phyloP scores from a whole-genome alignment of 2,113 vertebrate genomes.

The Strigops habroptila region DNA sequence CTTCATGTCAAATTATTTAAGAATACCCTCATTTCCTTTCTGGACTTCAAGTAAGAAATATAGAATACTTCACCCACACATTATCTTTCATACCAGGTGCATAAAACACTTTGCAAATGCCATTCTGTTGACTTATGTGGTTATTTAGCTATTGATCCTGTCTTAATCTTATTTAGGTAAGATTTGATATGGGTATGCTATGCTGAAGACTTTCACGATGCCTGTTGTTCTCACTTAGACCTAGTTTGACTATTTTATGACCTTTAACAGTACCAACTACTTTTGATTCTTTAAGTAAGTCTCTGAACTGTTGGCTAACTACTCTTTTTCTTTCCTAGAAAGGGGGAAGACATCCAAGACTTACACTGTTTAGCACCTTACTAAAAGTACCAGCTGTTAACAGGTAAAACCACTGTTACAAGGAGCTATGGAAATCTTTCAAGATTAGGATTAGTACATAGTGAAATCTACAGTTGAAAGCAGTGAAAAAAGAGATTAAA shows the following conservation, averaged over 20 bases:
- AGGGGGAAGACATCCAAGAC: not conserved
- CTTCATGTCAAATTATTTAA: not conserved
- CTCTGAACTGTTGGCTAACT: not conserved
- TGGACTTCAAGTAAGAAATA: not conserved
- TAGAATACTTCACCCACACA: not conserved
- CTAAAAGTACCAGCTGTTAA: not conserved
- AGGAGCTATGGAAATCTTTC: not conserved
- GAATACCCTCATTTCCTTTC: not conserved
- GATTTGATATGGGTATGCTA: not conserved
- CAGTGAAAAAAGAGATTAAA: not conserved
- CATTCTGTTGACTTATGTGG: not conserved
- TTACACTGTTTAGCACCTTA: not conserved
- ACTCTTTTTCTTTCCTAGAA: not conserved
- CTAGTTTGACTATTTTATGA: not conserved
- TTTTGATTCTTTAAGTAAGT: not conserved
- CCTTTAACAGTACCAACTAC: not conserved
- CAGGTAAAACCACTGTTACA: not conserved
- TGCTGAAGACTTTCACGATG: not conserved
- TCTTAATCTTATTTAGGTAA: not conserved
- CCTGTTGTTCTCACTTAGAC: not conserved
- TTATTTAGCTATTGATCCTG: not conserved
- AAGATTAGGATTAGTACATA: not conserved
- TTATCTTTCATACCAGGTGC: not conserved
- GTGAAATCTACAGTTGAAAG: not conserved
- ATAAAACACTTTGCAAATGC: not conserved